Evolutionary conservation across 2,797 vertebrate species (phyloP).

Genomic region (Gymnothorax javanicus): DNA sequence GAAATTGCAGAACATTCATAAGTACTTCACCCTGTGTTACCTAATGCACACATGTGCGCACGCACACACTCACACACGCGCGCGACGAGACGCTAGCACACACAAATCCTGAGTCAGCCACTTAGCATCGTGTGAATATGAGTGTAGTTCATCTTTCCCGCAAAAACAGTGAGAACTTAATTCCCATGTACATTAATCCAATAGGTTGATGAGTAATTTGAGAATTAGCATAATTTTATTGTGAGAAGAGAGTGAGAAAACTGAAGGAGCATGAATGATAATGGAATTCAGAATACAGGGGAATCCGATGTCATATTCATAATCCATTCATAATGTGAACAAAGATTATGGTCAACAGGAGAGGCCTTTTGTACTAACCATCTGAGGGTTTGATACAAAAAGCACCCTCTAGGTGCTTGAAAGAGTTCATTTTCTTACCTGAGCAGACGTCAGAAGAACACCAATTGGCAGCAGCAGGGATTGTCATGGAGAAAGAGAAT

Average conservation of each 20-base stretch:
- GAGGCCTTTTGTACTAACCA: not conserved
- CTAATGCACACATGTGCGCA: not conserved
- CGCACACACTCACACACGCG: not conserved
- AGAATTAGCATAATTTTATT: not conserved
- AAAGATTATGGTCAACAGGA: not conserved
- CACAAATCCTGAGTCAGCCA: conserved; percentile 4
- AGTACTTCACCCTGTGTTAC: conserved; percentile 24
- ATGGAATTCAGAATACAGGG: not conserved
- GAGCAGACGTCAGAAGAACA: conserved; percentile 28
- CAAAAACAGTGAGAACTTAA: not conserved
- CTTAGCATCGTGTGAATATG: not conserved
- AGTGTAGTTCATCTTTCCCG: not conserved
- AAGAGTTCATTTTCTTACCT: conserved; percentile 62
- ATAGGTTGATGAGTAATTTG: conserved; percentile 7
- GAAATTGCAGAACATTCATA: no score
- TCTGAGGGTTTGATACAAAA: not conserved
- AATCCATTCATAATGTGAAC: not conserved
- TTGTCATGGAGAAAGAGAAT: conserved; percentile 41
- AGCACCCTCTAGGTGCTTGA: not conserved
- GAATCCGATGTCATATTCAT: not conserved
- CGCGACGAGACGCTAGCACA: no score
- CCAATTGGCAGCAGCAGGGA: conserved; percentile 29
- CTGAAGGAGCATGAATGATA: not conserved
- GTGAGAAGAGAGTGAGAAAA: not conserved
- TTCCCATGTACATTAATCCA: conserved; percentile 2